phyloP scores from a whole-genome alignment of 2,888 invertebrate genomes.

The Euplexia lucipara region DNA sequence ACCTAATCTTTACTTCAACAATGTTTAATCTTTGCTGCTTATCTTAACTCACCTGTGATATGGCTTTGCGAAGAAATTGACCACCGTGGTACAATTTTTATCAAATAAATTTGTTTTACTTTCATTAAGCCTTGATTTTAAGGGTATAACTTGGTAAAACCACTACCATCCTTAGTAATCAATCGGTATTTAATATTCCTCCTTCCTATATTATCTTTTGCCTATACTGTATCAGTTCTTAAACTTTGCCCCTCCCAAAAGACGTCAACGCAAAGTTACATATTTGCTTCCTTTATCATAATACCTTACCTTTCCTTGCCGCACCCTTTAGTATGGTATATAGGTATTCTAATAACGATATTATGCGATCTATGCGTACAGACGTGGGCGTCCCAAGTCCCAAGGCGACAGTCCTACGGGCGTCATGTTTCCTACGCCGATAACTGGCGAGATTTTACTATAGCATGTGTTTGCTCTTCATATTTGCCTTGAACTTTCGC shows the following conservation, averaged over 20 bases:
- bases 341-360: slow-evolving; percentile 11
- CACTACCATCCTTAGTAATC: neutral
- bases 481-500: slow-evolving; percentile 42
- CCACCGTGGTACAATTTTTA: neutral
- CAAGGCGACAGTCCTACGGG: slow-evolving; percentile 42
- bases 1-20: neutral
- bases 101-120: neutral
- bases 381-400: slow-evolving; percentile 45
- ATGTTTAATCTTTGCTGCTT: neutral
- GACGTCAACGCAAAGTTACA: slow-evolving; percentile 17
- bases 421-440: slow-evolving; percentile 36
- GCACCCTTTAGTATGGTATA: slow-evolving; percentile 14
- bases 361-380: slow-evolving; percentile 3
- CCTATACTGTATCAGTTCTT: neutral
- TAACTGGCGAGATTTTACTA: slow-evolving; percentile 10
- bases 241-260: slow-evolving; percentile 1
- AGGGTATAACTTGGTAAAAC: no score
- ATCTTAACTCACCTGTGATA: neutral
- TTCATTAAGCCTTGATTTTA: no score
- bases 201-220: neutral
- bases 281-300: slow-evolving; percentile 34
- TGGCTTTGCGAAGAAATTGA: slow-evolving; percentile 3
- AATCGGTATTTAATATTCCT: neutral
- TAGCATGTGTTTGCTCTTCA: slow-evolving; percentile 20
- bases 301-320: slow-evolving; percentile 2